Conservation (phyloP, 2,797 vertebrate genomes). For the Galagoides demidoff region DNA sequence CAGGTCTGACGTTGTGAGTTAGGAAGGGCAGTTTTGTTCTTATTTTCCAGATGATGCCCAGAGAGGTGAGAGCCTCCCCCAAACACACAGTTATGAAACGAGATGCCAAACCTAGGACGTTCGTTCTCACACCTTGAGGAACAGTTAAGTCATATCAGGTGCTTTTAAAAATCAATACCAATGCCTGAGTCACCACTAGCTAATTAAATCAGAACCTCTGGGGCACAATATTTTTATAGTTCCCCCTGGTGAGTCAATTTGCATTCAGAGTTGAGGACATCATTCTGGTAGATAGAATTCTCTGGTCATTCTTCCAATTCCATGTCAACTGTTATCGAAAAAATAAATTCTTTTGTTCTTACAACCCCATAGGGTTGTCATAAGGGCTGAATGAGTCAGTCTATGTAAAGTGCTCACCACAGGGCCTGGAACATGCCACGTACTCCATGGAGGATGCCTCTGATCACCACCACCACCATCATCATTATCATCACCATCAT, state of each 20-base stretch:
- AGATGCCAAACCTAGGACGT: background rate
- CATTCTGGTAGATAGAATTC: background rate
- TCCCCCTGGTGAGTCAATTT: background rate
- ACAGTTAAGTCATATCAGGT: accelerated
- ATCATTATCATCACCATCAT: no score
- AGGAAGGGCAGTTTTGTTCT: background rate
- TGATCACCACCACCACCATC: background rate
- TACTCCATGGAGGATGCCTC: accelerated
- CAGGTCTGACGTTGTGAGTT: background rate
- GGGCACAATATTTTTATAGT: background rate
- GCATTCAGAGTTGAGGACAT: background rate
- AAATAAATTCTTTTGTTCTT: background rate
- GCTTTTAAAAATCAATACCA: background rate
- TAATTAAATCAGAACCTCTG: background rate
- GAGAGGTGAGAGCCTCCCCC: background rate
- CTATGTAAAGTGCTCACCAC: accelerated
- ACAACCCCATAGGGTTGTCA: no score
- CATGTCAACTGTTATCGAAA: background rate
- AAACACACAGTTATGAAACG: background rate
- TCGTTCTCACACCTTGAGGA: background rate
- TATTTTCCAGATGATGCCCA: background rate
- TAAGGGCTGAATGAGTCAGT: background rate
- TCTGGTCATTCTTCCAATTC: background rate
- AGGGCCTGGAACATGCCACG: accelerated
- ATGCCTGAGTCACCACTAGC: background rate